These are phyloP conservation scores for Portevinia maculata DNA, from an alignment of 2,888 invertebrate genomes.

Conservation along the genomic window DNA sequence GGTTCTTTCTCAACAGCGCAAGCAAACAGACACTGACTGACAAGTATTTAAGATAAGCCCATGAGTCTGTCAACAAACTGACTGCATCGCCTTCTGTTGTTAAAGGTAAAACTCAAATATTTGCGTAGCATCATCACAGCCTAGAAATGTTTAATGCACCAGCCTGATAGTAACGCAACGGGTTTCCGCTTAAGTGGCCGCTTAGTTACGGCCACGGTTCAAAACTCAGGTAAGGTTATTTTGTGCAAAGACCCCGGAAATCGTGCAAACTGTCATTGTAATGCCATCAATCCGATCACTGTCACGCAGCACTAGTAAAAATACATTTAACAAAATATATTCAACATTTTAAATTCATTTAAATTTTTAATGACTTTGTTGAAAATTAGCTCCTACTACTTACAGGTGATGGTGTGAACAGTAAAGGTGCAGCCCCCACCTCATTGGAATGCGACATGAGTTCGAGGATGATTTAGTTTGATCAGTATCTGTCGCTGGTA, in stretches of 20 bases:
- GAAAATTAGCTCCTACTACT: no score
- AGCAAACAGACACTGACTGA: conserved; percentile 8
- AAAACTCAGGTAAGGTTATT: conserved; percentile 63
- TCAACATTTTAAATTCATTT: background rate
- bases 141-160: conserved; percentile 13
- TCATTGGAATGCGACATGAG: conserved; percentile 49
- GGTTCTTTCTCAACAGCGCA: background rate
- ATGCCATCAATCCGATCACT: background rate
- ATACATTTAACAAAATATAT: conserved; percentile 10
- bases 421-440: conserved; percentile 15
- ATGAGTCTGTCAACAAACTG: conserved; percentile 20
- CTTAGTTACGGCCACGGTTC: conserved; percentile 56
- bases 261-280: background rate
- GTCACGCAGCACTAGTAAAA: background rate
- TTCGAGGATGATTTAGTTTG: conserved; percentile 48
- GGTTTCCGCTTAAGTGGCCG: conserved; percentile 55
- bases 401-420: background rate
- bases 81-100: conserved; percentile 48
- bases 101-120: conserved; percentile 60
- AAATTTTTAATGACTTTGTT: no score
- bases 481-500: conserved; percentile 7
- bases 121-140: conserved; percentile 50
- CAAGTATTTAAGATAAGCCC: conserved; percentile 33
- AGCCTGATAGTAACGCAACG: background rate
- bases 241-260: conserved; percentile 59